A percentile compares a stretch with the other conserved stretches of the same genome.
These are phyloP conservation scores for Allolobophora icterica DNA, from an alignment of 2,888 invertebrate species.

Conservation along the genomic window DNA sequence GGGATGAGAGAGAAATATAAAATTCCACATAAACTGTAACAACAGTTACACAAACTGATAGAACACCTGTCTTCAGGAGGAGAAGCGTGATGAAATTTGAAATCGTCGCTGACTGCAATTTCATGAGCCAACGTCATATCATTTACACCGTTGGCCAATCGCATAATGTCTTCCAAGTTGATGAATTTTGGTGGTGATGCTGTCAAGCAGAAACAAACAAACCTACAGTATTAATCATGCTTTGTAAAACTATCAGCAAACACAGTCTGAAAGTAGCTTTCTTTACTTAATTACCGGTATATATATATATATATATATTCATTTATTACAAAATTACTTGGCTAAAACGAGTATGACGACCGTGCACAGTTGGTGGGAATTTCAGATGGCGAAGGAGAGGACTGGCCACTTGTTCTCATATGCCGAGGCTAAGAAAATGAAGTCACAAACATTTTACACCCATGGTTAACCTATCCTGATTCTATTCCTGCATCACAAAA, in stretches of 20 bases:
- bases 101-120: conserved; percentile 91
- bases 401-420: too few relatives aligned
- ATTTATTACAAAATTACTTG: too few relatives aligned
- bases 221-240: not conserved
- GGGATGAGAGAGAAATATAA: not conserved
- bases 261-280: too few relatives aligned
- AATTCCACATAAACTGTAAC: not conserved
- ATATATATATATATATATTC: too few relatives aligned
- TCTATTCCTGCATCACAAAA: too few relatives aligned
- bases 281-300: too few relatives aligned
- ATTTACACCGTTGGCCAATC: conserved; percentile 83
- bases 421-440: too few relatives aligned
- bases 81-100: conserved; percentile 81
- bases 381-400: too few relatives aligned
- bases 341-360: too few relatives aligned
- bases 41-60: not conserved
- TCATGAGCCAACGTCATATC: conserved; percentile 97
- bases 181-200: conserved; percentile 83
- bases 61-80: conserved; percentile 78
- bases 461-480: too few relatives aligned
- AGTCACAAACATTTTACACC: too few relatives aligned
- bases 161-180: conserved; percentile 83
- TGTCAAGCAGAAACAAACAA: conserved; percentile 40
- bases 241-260: not conserved
- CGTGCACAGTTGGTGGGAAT: too few relatives aligned